Percentiles rank a stretch among this genome's conserved stretches.
These are phyloP conservation scores for Amazonetta brasiliensis DNA, from an alignment of 2,797 vertebrate species.

Conservation along the genomic window DNA sequence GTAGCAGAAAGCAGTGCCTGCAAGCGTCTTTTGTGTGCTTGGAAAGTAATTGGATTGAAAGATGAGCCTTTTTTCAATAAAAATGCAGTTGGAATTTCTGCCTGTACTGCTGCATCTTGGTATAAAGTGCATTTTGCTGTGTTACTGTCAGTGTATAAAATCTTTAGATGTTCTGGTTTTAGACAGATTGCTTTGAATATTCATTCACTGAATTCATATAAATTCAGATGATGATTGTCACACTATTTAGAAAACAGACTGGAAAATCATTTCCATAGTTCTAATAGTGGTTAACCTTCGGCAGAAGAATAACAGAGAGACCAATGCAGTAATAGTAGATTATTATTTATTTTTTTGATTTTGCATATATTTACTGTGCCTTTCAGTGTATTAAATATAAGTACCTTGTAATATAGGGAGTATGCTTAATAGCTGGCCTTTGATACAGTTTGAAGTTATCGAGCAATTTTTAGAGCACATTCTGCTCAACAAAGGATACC, in stretches of 20 bases:
- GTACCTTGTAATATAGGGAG: neutral
- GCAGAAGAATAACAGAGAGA: neutral
- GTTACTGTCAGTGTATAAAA: neutral
- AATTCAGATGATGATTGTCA: neutral
- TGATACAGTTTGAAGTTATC: neutral
- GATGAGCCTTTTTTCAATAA: neutral
- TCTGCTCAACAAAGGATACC: neutral
- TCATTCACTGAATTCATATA: neutral
- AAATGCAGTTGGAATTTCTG: neutral
- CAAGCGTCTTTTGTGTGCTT: neutral
- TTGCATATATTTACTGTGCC: neutral
- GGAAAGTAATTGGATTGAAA: neutral
- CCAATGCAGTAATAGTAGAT: neutral
- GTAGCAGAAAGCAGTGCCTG: neutral
- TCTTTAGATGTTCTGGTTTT: neutral
- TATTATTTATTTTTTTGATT: neutral
- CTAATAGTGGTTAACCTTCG: neutral
- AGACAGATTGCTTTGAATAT: slow-evolving; percentile 23
- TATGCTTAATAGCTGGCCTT: neutral
- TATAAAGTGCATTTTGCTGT: neutral
- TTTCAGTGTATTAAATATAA: neutral
- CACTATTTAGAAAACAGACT: slow-evolving; percentile 5
- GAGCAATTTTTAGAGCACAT: neutral
- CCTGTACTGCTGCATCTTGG: neutral
- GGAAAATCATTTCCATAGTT: neutral